phyloP scores from a whole-genome alignment of 2,888 invertebrate species.

The Pandemis corylana region DNA sequence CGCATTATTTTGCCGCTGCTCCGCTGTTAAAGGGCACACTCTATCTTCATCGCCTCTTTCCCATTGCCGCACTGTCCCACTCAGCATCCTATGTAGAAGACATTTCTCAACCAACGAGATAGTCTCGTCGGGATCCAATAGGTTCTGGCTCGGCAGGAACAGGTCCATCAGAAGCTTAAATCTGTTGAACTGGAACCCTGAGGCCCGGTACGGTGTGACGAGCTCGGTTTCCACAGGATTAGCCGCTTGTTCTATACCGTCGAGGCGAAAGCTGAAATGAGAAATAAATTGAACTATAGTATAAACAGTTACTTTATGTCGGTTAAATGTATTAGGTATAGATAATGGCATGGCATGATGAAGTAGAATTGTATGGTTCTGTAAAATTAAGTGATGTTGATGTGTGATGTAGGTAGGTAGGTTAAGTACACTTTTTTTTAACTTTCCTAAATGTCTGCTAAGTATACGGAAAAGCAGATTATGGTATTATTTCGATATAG shows the following conservation, averaged over 20 bases:
- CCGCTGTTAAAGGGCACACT: conserved; percentile 76
- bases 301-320: too few relatives aligned
- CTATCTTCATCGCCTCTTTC: conserved; percentile 85
- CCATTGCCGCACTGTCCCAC: conserved; percentile 84
- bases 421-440: too few relatives aligned
- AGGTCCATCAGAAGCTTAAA: conserved; percentile 85
- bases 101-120: conserved; percentile 78
- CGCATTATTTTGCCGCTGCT: conserved; percentile 64
- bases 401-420: too few relatives aligned
- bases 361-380: too few relatives aligned
- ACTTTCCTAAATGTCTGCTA: too few relatives aligned
- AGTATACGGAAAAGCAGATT: too few relatives aligned
- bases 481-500: too few relatives aligned
- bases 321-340: too few relatives aligned
- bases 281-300: conserved; percentile 19
- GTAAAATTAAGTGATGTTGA: too few relatives aligned
- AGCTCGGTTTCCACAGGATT: conserved; percentile 76
- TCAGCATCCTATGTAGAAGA: conserved; percentile 83
- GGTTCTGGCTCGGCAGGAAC: conserved; percentile 81
- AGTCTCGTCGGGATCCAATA: conserved; percentile 66
- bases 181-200: conserved; percentile 85
- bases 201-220: conserved; percentile 84
- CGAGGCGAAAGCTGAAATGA: conserved; percentile 83
- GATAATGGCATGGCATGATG: too few relatives aligned
- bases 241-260: conserved; percentile 84